phyloP scores from a whole-genome alignment of 2,113 vertebrate species.

The Vidua chalybeata region DNA sequence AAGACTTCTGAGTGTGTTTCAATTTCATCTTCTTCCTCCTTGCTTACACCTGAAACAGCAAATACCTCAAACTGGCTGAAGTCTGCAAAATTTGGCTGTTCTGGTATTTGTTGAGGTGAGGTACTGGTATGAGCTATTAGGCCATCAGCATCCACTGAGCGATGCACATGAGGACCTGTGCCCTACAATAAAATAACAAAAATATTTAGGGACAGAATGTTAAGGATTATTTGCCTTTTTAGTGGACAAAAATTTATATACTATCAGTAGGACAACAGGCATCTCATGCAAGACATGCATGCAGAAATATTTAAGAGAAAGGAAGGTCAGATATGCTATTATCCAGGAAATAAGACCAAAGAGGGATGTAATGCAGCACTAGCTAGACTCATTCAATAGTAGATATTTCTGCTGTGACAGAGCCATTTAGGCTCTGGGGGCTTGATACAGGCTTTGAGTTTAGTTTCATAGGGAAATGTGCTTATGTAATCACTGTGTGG shows the following conservation, averaged over 20 bases:
- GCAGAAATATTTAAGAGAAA: neutral
- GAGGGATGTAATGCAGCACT: neutral
- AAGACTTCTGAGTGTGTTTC: slow-evolving; percentile 85
- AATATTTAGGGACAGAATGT: neutral
- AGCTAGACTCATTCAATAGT: neutral
- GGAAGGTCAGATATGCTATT: neutral
- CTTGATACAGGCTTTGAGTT: neutral
- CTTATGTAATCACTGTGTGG: neutral
- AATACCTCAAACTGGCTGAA: slow-evolving; percentile 98
- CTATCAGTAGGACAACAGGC: neutral
- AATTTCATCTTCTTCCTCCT: slow-evolving; percentile 86
- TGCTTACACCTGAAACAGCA: slow-evolving; percentile 81
- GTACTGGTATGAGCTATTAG: slow-evolving; percentile 84
- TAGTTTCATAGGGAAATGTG: neutral
- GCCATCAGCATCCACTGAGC: slow-evolving; percentile 84
- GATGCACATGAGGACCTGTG: slow-evolving; percentile 83
- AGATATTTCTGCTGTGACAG: neutral
- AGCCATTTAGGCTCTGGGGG: neutral
- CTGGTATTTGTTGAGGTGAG: slow-evolving; percentile 96
- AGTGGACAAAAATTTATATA: neutral
- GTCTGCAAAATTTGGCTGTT: slow-evolving; percentile 98
- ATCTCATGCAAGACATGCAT: neutral
- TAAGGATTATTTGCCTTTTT: neutral
- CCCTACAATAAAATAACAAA: slow-evolving; percentile 66
- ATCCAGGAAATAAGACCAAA: neutral